phyloP scores from a whole-genome alignment of 2,888 invertebrate species.

The Tigriopus californicus region DNA sequence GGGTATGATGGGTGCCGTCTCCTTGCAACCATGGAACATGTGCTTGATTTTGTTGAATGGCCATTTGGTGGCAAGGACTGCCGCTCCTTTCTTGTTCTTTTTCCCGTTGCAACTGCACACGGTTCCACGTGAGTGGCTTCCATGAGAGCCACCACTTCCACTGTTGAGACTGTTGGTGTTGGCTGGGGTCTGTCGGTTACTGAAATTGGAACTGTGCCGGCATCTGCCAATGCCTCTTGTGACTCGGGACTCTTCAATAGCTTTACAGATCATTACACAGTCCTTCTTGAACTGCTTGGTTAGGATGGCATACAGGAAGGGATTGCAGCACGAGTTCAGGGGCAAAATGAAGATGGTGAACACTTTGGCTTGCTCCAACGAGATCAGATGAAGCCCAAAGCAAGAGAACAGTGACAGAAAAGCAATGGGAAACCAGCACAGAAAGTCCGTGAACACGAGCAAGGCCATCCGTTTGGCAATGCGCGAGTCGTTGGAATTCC shows the following conservation, averaged over 20 bases:
- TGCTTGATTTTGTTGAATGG: conserved; percentile 16
- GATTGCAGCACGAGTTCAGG: conserved; percentile 90
- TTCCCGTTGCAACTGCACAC: conserved; percentile 8
- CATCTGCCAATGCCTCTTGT: conserved; percentile 69
- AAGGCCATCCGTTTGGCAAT: conserved; percentile 93
- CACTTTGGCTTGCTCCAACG: conserved; percentile 77
- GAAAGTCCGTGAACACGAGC: conserved; percentile 85
- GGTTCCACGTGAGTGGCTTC: conserved; percentile 4
- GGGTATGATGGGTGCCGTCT: not conserved
- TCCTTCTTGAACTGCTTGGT: conserved; percentile 96
- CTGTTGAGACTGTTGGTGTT: conserved; percentile 49
- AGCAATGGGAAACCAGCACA: conserved; percentile 95
- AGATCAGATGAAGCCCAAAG: conserved; percentile 71
- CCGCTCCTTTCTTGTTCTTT: conserved; percentile 15
- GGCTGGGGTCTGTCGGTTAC: conserved; percentile 66
- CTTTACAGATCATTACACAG: conserved; percentile 83
- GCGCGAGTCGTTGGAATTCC: conserved; percentile 91
- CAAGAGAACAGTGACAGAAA: conserved; percentile 86
- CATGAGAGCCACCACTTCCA: conserved; percentile 1
- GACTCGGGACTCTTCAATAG: conserved; percentile 81
- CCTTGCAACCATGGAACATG: conserved; percentile 16
- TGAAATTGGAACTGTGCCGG: conserved; percentile 66
- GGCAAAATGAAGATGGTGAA: conserved; percentile 82
- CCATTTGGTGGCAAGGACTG: not conserved
- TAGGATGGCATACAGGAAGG: conserved; percentile 89